These are phyloP conservation scores for Acinonyx jubatus DNA, from an alignment of 2,113 vertebrate species.

Conservation along the genomic window DNA sequence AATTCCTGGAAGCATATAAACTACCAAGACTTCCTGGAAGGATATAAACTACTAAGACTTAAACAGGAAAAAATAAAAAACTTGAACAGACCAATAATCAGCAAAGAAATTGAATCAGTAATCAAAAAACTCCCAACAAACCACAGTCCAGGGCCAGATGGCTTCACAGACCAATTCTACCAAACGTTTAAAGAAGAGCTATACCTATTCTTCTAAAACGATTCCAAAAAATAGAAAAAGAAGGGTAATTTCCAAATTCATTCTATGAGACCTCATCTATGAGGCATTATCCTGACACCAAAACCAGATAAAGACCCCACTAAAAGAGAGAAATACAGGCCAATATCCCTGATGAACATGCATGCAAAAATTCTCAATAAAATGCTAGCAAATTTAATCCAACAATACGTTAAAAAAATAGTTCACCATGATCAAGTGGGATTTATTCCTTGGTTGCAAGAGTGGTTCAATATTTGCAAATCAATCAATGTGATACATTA, in stretches of 20 bases:
- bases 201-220: background rate
- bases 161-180: background rate
- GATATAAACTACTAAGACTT: background rate
- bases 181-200: background rate
- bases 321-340: background rate
- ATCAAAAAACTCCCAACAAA: background rate
- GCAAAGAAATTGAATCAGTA: background rate
- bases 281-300: background rate
- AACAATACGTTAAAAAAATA: background rate
- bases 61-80: background rate
- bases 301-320: background rate
- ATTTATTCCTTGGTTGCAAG: background rate
- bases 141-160: background rate
- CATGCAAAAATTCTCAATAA: background rate
- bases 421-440: background rate
- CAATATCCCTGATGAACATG: background rate
- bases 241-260: background rate
- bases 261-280: background rate
- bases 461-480: background rate
- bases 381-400: background rate
- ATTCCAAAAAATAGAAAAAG: background rate
- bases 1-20: background rate
- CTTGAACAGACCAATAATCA: background rate
- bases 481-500: background rate
- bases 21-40: background rate